Conservation (phyloP, 2,888 invertebrate genomes). For the Hecatera dysodea region DNA sequence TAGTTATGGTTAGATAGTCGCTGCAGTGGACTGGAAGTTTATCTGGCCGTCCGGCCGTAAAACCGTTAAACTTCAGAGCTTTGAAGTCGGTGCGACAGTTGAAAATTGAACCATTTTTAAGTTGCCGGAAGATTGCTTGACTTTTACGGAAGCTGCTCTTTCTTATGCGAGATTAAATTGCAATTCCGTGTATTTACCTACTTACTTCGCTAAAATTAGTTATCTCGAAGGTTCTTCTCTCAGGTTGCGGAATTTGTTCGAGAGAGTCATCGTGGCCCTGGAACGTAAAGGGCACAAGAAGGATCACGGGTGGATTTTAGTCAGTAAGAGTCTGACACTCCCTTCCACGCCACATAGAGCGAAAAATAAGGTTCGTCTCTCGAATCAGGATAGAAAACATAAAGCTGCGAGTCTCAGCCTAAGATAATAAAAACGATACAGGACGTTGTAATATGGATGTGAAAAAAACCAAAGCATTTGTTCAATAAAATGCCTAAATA, state of each 20-base stretch:
- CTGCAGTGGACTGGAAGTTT: slow-evolving; percentile 55
- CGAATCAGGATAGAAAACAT: neutral
- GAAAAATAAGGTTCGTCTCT: no score
- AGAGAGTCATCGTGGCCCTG: no score
- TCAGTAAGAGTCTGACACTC: no score
- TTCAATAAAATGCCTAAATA: slow-evolving; percentile 49
- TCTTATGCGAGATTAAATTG: slow-evolving; percentile 37
- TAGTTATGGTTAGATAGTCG: slow-evolving; percentile 41
- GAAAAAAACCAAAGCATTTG: slow-evolving; percentile 31
- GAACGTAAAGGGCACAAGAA: no score
- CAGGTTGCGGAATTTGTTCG: no score
- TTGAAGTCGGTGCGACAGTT: slow-evolving; percentile 65
- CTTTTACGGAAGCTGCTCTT: slow-evolving; percentile 36
- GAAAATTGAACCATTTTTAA: slow-evolving; percentile 63
- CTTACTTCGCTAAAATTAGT: slow-evolving; percentile 15
- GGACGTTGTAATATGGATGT: slow-evolving; percentile 27
- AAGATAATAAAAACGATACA: neutral
- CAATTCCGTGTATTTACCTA: slow-evolving; percentile 12
- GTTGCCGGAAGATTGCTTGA: slow-evolving; percentile 52
- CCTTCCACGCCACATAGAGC: no score
- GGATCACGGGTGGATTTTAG: no score
- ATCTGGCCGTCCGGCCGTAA: slow-evolving; percentile 58
- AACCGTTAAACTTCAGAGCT: slow-evolving; percentile 66
- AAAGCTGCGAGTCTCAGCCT: neutral
- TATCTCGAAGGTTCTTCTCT: neutral